Conservation (phyloP, 2,797 vertebrate species). For the Sebastes reedi region DNA sequence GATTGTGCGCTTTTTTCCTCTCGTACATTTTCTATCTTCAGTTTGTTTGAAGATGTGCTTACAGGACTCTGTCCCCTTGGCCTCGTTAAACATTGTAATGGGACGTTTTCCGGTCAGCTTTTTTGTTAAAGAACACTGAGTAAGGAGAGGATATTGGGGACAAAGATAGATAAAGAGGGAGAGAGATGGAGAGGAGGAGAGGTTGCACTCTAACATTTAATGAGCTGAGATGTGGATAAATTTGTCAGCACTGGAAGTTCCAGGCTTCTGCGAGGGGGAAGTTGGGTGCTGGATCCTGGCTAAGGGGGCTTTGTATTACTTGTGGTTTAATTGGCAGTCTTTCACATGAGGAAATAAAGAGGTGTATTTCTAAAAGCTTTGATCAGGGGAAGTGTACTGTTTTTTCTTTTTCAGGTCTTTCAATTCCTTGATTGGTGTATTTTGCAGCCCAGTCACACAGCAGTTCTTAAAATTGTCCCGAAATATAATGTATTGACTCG, state of each 20-base stretch:
- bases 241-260: constrained; percentile 26
- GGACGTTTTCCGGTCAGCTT: constrained; percentile 20
- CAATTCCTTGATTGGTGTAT: not conserved
- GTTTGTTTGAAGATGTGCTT: constrained; percentile 41
- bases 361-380: constrained; percentile 39
- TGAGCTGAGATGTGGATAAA: constrained; percentile 38
- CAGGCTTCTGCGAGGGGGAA: not conserved
- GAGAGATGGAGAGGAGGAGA: not conserved
- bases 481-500: not conserved
- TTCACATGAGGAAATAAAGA: constrained; percentile 16
- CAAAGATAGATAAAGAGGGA: constrained; percentile 11
- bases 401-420: constrained; percentile 18
- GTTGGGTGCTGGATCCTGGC: not conserved
- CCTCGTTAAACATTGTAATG: constrained; percentile 44
- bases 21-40: constrained; percentile 33
- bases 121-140: constrained; percentile 19
- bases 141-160: constrained; percentile 19
- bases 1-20: not conserved
- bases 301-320: constrained; percentile 40
- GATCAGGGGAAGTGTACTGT: constrained; percentile 15
- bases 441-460: not conserved
- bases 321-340: constrained; percentile 47
- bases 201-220: constrained; percentile 39
- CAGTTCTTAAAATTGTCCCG: not conserved
- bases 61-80: constrained; percentile 14